These are phyloP conservation scores for Drosophila insularis DNA, from an alignment of 1,140 invertebrate species.

Conservation along the genomic window DNA sequence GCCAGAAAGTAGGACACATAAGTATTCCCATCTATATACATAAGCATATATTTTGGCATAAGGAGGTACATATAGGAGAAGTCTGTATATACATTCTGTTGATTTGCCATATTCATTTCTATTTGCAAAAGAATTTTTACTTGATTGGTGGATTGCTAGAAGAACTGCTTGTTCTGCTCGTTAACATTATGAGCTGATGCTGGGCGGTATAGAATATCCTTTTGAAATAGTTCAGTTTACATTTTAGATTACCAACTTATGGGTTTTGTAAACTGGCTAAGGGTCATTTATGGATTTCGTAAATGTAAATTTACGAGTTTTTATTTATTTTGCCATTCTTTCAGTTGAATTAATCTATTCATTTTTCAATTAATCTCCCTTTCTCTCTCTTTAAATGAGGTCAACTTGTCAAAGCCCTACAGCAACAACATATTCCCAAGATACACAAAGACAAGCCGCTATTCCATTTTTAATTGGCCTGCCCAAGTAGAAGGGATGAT, in stretches of 20 bases:
- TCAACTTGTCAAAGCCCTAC: conserved; percentile 2
- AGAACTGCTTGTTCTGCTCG: background rate
- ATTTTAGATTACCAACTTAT: conserved; percentile 41
- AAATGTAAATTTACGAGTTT: background rate
- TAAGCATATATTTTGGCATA: background rate
- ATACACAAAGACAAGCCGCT: background rate
- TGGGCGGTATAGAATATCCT: background rate
- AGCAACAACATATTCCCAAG: conserved; percentile 13
- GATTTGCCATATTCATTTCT: conserved; percentile 9
- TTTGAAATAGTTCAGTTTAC: conserved; percentile 42
- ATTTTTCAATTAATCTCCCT: background rate
- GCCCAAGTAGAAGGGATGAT: background rate
- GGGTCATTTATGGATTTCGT: conserved; percentile 9
- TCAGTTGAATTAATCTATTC: background rate
- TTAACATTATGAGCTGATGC: background rate
- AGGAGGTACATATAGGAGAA: conserved; percentile 10
- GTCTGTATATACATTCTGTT: background rate
- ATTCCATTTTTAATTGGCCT: conserved; percentile 8
- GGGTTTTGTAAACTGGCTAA: conserved; percentile 24
- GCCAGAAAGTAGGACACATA: conserved; percentile 76
- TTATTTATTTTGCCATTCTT: background rate
- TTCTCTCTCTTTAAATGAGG: conserved; percentile 1
- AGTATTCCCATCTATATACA: conserved; percentile 36
- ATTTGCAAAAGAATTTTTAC: conserved; percentile 9
- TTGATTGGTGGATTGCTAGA: conserved; percentile 41